A percentile compares a stretch with the other conserved stretches of the same genome.
These are phyloP conservation scores for Naja naja DNA, from an alignment of 2,113 vertebrate genomes.

Conservation along the genomic window DNA sequence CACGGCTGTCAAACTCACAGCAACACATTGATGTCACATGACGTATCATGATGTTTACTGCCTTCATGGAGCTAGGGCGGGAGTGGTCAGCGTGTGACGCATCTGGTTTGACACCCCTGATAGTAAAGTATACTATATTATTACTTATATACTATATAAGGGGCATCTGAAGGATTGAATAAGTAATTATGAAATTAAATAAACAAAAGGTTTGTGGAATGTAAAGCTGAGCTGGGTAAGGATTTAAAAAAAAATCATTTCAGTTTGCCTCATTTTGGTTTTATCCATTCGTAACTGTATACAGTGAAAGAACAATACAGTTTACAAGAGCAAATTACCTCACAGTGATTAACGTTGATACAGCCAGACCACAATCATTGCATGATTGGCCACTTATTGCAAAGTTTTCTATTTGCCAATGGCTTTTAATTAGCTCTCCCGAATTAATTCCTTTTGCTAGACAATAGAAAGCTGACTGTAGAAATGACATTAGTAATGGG, in stretches of 20 bases:
- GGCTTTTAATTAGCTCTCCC: conserved; percentile 60
- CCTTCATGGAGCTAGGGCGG: too few species aligned
- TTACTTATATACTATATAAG: too few species aligned
- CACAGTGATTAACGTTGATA: conserved; percentile 32
- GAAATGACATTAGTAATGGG: conserved; percentile 60
- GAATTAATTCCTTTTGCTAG: conserved; percentile 55
- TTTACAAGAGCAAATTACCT: conserved; percentile 54
- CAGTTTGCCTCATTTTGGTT: conserved; percentile 20
- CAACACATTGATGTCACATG: too few species aligned
- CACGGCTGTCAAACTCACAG: too few species aligned
- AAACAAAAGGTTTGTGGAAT: neutral
- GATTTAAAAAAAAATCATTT: conserved; percentile 32
- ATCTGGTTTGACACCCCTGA: too few species aligned
- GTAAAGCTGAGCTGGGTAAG: neutral
- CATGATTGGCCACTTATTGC: conserved; percentile 24
- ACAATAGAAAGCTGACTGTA: conserved; percentile 56
- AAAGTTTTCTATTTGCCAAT: conserved; percentile 54
- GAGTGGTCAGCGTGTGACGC: too few species aligned
- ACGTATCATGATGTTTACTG: too few species aligned
- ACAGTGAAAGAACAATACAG: neutral
- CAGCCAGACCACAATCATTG: conserved; percentile 42
- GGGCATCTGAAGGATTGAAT: neutral
- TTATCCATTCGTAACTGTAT: conserved; percentile 25
- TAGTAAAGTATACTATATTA: too few species aligned
- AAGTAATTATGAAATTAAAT: neutral